These are phyloP conservation scores for Eristalinus sepulchralis DNA, from an alignment of 2,888 invertebrate genomes.

Conservation along the genomic window DNA sequence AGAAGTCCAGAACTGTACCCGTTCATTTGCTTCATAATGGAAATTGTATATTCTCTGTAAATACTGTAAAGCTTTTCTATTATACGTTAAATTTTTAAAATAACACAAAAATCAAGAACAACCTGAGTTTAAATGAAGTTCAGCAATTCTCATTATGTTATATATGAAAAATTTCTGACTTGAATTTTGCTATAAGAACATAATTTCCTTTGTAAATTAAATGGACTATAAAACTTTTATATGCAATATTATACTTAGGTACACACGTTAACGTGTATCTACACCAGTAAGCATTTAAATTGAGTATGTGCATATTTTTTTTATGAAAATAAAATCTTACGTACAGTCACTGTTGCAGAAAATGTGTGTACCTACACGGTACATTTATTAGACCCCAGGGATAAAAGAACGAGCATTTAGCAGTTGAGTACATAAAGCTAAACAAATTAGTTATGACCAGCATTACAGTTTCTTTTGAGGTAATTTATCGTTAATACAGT, in stretches of 20 bases:
- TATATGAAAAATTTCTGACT: background rate
- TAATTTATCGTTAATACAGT: no score
- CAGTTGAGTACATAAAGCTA: no score
- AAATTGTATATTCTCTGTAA: conserved; percentile 22
- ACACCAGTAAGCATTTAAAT: background rate
- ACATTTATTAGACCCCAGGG: background rate
- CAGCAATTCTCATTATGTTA: no score
- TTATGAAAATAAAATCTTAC: background rate
- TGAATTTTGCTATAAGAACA: background rate
- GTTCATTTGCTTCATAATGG: conserved; percentile 29
- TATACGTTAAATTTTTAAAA: conserved; percentile 2
- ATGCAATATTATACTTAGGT: background rate
- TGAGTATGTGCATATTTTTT: background rate
- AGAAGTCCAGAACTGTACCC: conserved; percentile 20
- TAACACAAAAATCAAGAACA: no score
- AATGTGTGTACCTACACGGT: background rate
- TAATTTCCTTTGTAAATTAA: background rate
- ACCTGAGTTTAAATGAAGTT: no score
- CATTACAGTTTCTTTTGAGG: no score
- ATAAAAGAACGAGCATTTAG: no score
- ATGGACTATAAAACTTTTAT: background rate
- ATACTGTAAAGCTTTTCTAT: conserved; percentile 13
- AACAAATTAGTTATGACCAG: no score
- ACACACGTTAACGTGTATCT: background rate
- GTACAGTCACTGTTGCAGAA: background rate